A percentile compares a stretch with the other conserved stretches of the same genome.
Evolutionary conservation across 53 echinoderm and acorn worm genomes (phyloP).

Genomic region (Antedon mediterranea): DNA sequence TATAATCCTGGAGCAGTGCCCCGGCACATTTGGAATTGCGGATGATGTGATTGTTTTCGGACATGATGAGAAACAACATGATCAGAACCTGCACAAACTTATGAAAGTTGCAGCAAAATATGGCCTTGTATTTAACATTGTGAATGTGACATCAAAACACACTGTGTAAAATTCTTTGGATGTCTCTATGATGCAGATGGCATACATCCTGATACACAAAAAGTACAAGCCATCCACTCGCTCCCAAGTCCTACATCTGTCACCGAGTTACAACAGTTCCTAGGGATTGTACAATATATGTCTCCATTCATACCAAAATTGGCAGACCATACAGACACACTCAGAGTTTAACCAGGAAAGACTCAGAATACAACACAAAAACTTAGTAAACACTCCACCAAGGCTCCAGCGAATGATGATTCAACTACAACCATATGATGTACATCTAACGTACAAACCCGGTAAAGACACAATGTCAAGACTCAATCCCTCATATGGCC

Average conservation of each 20-base stretch:
- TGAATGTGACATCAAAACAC: not conserved
- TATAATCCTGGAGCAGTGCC: too few relatives aligned
- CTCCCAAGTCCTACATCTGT: conserved; percentile 9
- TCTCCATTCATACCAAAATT: conserved; percentile 16
- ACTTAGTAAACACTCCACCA: conserved; percentile 2
- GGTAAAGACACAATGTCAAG: conserved; percentile 45
- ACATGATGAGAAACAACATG: not conserved
- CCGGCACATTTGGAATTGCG: conserved; percentile 1
- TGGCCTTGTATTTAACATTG: conserved; percentile 27
- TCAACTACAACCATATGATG: conserved; percentile 24
- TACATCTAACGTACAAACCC: conserved; percentile 35
- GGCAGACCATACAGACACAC: conserved; percentile 4
- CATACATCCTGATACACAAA: conserved; percentile 28
- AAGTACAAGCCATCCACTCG: conserved; percentile 14
- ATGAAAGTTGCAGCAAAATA: conserved; percentile 11
- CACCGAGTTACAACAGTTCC: conserved; percentile 11
- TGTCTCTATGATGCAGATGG: conserved; percentile 11
- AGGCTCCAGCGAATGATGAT: conserved; percentile 25
- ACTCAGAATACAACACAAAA: conserved; percentile 14
- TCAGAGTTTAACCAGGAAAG: not conserved
- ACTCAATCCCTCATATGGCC: conserved; percentile 24
- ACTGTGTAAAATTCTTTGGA: conserved; percentile 17
- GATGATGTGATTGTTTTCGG: conserved; percentile 12
- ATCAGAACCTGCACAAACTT: not conserved
- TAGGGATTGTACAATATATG: conserved; percentile 11